Evolutionary conservation across 35 echinoderm and acorn worm species (phyloP), one percentile per base, ranked within the genome.

Genomic region (Diadema setosum): DNA sequence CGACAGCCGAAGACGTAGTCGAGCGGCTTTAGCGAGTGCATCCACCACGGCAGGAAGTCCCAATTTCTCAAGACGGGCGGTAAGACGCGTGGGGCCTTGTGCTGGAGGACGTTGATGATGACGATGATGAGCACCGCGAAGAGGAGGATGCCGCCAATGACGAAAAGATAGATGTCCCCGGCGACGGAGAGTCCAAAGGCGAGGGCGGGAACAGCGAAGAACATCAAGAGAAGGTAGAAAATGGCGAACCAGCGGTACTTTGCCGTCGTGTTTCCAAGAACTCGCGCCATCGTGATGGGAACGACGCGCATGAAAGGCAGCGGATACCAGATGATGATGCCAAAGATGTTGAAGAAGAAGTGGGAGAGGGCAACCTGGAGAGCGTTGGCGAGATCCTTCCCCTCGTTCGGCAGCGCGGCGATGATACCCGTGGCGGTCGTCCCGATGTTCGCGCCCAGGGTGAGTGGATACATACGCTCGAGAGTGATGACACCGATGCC

Each of bases 351-450:
- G 80, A 99, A 99, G 73, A 94, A 94, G 65, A 99, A 58, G 88
- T 99, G 96, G n/a, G 93, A 99, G 20, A 99, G 39, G 14, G 96
- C 90, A 21, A 99, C 88, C 35, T 99, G 96, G 17, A 99, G n/a
- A 6, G 89, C 86, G n/a, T 94, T 89, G 20, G 69, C 60, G 18
- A 92, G 76, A 40, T 88, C 87, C 17, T 87, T 82, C 27, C 90
- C 96, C 3, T 90, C 65, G 33, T 84, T 91, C 21, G 92, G 89
- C n/a, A 99, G 81, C 2, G 96, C 92, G 0, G 96, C 96, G 3
- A 99, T 76, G 36, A 99, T 67, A 64, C 96, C 93, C 17, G 96
- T 99, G 6, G 88, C 92, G 20, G 96, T 99, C 39, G 96, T 99
- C 16, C 96, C 96, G 60, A 99, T 94, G 75, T 99, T 99, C 2